Conservation (phyloP, 2,113 vertebrate genomes). For the Microcebus lehilahytsara region DNA sequence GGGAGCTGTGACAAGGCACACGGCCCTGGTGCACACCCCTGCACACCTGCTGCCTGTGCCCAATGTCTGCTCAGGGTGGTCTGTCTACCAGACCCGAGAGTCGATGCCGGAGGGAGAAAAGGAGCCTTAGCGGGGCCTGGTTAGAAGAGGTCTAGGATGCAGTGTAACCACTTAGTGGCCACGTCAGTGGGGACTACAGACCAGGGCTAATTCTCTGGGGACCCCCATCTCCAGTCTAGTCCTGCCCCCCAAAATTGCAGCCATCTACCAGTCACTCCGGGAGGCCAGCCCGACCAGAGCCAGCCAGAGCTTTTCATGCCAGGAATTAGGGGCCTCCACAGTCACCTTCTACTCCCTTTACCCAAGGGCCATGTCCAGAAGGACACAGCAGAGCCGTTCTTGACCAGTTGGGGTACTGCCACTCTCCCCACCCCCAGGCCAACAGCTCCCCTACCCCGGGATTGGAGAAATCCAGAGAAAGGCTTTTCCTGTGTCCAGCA, state of each 20-base stretch:
- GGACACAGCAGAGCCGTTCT: background rate
- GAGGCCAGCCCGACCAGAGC: background rate
- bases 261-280: no score
- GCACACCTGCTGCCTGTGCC: background rate
- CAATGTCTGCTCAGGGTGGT: background rate
- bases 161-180: background rate
- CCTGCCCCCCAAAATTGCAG: background rate
- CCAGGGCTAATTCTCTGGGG: background rate
- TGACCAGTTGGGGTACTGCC: no score
- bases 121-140: background rate
- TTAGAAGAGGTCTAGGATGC: background rate
- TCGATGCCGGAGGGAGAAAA: background rate
- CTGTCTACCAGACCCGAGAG: background rate
- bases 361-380: background rate
- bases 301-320: background rate
- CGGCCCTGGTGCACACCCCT: accelerated
- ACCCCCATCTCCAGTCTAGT: background rate
- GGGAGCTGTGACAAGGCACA: background rate
- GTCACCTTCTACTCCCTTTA: background rate
- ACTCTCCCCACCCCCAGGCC: accelerated
- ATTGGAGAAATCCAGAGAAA: background rate
- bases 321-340: background rate
- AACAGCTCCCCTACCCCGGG: accelerated
- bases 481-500: background rate
- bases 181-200: background rate